phyloP scores from a whole-genome alignment of 2,113 vertebrate species.

The Arizona elegans region DNA sequence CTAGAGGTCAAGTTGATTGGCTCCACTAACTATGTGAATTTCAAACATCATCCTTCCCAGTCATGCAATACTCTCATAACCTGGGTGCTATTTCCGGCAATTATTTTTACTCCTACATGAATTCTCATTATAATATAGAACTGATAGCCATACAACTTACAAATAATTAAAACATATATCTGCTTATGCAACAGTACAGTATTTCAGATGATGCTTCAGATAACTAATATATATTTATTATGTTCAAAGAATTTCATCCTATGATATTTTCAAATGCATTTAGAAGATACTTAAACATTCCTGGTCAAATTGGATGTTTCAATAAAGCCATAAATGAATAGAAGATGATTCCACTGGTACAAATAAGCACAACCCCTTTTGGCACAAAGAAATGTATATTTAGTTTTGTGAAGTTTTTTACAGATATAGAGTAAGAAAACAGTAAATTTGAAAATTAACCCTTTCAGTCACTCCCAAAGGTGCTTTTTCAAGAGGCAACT shows the following conservation, averaged over 20 bases:
- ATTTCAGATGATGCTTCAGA: neutral
- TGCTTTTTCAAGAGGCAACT: no score
- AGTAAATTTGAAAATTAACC: neutral
- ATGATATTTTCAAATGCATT: neutral
- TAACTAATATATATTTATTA: neutral
- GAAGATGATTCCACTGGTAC: neutral
- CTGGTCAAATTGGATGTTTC: neutral
- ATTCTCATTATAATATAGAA: neutral
- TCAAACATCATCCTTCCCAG: conserved; percentile 5
- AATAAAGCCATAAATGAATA: neutral
- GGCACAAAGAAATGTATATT: neutral
- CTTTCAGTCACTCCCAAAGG: neutral
- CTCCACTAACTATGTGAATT: neutral
- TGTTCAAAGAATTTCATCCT: neutral
- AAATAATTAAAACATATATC: neutral
- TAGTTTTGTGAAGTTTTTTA: neutral
- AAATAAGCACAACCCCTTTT: neutral
- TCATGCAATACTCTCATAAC: conserved; percentile 6
- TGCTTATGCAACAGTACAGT: neutral
- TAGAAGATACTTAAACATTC: neutral
- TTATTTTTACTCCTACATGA: neutral
- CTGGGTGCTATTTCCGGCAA: neutral
- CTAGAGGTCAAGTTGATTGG: conserved; percentile 8
- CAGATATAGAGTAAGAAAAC: neutral
- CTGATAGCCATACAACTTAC: neutral